Conservation (phyloP, 2,888 invertebrate species). For the Metallyticus violacea region DNA sequence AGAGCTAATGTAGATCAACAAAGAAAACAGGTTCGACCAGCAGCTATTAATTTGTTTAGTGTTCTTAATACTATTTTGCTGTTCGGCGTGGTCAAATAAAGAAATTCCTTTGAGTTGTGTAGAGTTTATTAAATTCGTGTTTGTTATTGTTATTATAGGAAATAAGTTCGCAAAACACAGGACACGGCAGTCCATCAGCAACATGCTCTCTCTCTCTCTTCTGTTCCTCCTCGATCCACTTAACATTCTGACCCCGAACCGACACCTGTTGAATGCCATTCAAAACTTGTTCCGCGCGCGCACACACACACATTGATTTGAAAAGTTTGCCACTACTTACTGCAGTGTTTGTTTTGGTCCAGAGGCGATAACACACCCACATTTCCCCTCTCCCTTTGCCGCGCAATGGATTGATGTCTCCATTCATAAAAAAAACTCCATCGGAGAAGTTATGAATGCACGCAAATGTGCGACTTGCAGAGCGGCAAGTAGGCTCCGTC, state of each 20-base stretch:
- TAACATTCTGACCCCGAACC: constrained; percentile 10
- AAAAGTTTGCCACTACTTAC: constrained; percentile 12
- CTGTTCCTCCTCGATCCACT: constrained; percentile 1
- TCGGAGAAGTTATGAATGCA: neutral
- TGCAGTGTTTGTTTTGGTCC: constrained; percentile 13
- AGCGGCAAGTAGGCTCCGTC: neutral
- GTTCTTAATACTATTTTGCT: too few relatives aligned
- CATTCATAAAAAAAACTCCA: neutral
- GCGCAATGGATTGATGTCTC: neutral
- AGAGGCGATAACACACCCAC: neutral
- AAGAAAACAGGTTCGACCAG: too few relatives aligned
- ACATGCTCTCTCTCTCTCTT: neutral
- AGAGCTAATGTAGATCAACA: too few relatives aligned
- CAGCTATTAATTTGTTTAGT: too few relatives aligned
- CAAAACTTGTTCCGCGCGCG: constrained; percentile 12
- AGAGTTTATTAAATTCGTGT: neutral
- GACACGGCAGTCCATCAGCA: neutral
- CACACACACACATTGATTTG: constrained; percentile 6
- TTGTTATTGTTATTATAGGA: neutral
- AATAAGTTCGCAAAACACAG: neutral
- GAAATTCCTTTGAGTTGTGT: too few relatives aligned
- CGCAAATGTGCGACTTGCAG: too few relatives aligned
- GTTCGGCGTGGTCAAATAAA: too few relatives aligned
- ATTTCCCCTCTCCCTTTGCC: too few relatives aligned
- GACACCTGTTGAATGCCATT: constrained; percentile 21